Percentiles rank a stretch among this genome's conserved stretches.
Conservation (phyloP, 2,888 invertebrate genomes). For the Drosophila paranaensis region DNA sequence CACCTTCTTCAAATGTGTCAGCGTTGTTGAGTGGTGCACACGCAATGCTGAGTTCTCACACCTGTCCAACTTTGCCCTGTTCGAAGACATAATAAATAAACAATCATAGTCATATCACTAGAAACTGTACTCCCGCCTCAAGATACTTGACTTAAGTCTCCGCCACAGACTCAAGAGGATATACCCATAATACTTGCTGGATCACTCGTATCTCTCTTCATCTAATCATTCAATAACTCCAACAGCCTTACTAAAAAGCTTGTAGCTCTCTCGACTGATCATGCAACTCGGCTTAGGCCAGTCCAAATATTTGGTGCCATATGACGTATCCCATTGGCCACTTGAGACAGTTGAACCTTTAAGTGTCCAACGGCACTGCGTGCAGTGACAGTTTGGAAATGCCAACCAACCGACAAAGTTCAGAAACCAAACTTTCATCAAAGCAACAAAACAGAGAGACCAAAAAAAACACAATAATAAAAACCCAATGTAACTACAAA, state of each 20-base stretch:
- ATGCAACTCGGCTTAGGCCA: background rate
- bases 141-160: background rate
- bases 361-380: background rate
- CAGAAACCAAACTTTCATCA: slow-evolving; percentile 33
- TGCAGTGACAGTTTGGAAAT: slow-evolving; percentile 26
- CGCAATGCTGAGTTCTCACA: no score
- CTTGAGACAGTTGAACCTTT: slow-evolving; percentile 21
- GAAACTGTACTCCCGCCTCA: background rate
- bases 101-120: background rate
- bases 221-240: background rate
- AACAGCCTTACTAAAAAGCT: background rate
- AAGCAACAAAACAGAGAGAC: slow-evolving; percentile 11
- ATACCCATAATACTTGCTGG: background rate
- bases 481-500: slow-evolving; percentile 7
- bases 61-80: no score
- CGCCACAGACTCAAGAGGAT: background rate
- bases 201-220: no score
- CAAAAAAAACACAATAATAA: slow-evolving; percentile 16
- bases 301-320: background rate
- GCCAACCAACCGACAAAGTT: slow-evolving; percentile 34
- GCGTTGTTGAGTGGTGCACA: no score
- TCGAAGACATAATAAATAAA: background rate
- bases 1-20: no score
- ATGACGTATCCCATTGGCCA: slow-evolving; percentile 10
- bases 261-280: background rate